Base-by-base conservation (phyloP, 2,888 invertebrate genomes). In the Geotrupes spiniger region DNA sequence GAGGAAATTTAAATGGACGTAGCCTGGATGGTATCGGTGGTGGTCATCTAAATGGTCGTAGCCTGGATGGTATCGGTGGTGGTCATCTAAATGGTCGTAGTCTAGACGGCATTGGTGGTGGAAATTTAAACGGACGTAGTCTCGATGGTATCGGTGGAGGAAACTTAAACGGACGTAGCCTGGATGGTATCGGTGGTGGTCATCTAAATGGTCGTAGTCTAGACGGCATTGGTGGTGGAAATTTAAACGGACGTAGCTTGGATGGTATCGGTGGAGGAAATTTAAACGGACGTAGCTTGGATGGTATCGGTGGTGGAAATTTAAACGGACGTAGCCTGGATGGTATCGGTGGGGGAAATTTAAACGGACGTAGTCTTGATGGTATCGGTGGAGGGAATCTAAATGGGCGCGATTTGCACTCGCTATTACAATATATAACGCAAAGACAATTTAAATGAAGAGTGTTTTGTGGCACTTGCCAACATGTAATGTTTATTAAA, bases 81-180 rank as follows among this genome's bases (percentile, higher is more conserved):
- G 54, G 57, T 5, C 46, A 52, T 31, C 42, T 60, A 21, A 36
- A 37, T 27, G 58, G 56, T 10, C 51, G 60, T 41, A 31, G 26
- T 38, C 36, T 51, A 14, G 43, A 45, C 25, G 11, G 26, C 15
- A 41, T 39, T 14, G 49, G 49, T 1, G 49, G 49, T 4, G 49
- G 49, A n/a, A 6, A 44, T 16, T 16, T 48, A 12, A 41, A 39
- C 29, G 49, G 52, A 8, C 41, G 52, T 29, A 52, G 52, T 31
- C 26, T 62, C 5, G 60, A 59, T 27, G 43, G 49, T 4, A 56
- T 60, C 27, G 59, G 58, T 5, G 59, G 60, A 1, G 58, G 55
- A 9, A 40, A 51, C 25, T 33, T 60, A 39, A 21, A 46, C 5
- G 57, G 58, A 8, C 46, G 53, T 36, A 36, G 27, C 16, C 28